phyloP scores from a whole-genome alignment of 64 coral and sea anemone genomes.

The Acropora yongei region DNA sequence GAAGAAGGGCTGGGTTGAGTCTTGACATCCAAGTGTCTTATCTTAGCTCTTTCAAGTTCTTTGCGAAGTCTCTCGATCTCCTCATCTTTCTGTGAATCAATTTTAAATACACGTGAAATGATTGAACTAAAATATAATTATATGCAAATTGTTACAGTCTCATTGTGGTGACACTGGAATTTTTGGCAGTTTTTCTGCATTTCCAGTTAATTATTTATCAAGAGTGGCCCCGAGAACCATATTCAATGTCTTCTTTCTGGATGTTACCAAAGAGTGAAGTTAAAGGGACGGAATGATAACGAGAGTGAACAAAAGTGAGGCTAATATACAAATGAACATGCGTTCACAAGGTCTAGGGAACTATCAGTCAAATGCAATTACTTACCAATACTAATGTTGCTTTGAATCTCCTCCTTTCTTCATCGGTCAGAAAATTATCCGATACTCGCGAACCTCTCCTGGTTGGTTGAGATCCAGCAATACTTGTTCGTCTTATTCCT shows the following conservation, averaged over 20 bases:
- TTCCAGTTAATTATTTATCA: not conserved
- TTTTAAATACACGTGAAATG: not conserved
- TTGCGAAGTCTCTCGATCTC: constrained; percentile 61
- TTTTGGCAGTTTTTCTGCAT: too few species aligned
- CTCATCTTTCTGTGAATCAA: constrained; percentile 69
- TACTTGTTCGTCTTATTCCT: constrained; percentile 2
- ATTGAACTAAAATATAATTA: too few species aligned
- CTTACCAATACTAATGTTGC: constrained; percentile 39
- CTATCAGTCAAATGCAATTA: not conserved
- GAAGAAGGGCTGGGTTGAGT: not conserved
- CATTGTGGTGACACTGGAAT: not conserved
- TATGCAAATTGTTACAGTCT: not conserved
- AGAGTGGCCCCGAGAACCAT: not conserved
- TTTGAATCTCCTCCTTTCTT: constrained; percentile 57
- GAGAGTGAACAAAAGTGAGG: too few species aligned
- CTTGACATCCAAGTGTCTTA: not conserved
- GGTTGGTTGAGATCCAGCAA: not conserved
- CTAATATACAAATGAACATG: too few species aligned
- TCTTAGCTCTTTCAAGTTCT: not conserved
- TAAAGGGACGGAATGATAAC: too few species aligned
- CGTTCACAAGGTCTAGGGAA: too few species aligned
- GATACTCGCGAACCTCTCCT: constrained; percentile 19
- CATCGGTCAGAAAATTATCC: not conserved
- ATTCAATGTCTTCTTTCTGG: too few species aligned
- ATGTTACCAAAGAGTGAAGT: too few species aligned